Evolutionary conservation across 2,797 vertebrate species (phyloP).

Genomic region (Sebastolobus altivelis): DNA sequence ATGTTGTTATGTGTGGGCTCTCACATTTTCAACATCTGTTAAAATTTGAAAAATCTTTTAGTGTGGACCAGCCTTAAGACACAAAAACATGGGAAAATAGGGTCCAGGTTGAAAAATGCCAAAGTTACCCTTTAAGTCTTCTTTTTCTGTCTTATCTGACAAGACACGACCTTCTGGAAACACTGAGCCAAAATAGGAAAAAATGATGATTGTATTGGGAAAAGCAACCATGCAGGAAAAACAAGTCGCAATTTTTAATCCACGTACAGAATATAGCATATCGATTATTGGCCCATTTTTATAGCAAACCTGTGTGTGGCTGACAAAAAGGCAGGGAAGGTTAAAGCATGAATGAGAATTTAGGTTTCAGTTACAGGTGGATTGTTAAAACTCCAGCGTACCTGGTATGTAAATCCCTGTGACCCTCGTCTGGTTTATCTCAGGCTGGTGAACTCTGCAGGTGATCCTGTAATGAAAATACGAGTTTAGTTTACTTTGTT

Average conservation of each 20-base stretch:
- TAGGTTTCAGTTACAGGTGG: neutral
- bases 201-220: neutral
- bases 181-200: neutral
- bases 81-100: too few species aligned
- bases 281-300: neutral
- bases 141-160: neutral
- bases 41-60: too few species aligned
- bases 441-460: conserved; percentile 13
- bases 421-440: neutral
- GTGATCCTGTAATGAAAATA: conserved; percentile 15
- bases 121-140: neutral
- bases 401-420: conserved; percentile 5
- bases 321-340: neutral
- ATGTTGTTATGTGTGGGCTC: too few species aligned
- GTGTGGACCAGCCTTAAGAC: too few species aligned
- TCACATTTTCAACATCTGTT: neutral
- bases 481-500: neutral
- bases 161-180: neutral
- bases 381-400: neutral
- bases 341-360: neutral
- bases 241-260: neutral
- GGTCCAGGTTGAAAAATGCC: too few species aligned
- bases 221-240: neutral
- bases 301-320: neutral
- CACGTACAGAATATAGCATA: accelerated